Evolutionary conservation across 1,140 invertebrate genomes (phyloP).

Genomic region (Drosophila grimshawi): DNA sequence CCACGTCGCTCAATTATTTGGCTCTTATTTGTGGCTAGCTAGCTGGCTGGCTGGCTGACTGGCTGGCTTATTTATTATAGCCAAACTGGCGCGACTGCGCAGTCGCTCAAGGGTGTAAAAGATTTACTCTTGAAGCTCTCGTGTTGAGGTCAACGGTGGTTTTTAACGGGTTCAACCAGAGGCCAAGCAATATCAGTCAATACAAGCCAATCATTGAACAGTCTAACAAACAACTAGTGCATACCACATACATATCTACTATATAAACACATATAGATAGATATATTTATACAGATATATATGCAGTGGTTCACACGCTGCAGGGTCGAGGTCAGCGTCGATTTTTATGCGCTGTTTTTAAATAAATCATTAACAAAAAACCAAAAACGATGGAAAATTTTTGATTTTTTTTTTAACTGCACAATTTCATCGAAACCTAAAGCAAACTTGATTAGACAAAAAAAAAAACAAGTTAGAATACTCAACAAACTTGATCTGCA

Average conservation of each 20-base stretch:
- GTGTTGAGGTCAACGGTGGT: constrained; percentile 73
- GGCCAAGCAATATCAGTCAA: neutral
- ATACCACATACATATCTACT: constrained; percentile 5
- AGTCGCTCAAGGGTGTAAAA: constrained; percentile 64
- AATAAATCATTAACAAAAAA: neutral
- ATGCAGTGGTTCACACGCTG: constrained; percentile 34
- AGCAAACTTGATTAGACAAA: neutral
- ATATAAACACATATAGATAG: too few species aligned
- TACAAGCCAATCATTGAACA: constrained; percentile 6
- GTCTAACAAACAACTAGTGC: constrained; percentile 14
- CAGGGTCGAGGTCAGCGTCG: constrained; percentile 65
- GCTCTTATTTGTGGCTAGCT: too few species aligned
- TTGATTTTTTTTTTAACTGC: neutral
- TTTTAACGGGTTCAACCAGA: constrained; percentile 59
- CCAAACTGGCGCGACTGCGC: constrained; percentile 56
- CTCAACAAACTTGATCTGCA: too few species aligned
- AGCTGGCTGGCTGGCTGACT: too few species aligned
- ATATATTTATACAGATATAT: neutral
- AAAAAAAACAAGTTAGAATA: too few species aligned
- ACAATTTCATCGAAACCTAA: neutral
- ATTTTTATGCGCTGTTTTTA: constrained; percentile 13
- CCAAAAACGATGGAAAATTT: too few species aligned
- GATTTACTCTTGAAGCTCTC: constrained; percentile 9
- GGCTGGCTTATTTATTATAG: constrained; percentile 56
- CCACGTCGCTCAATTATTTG: constrained; percentile 60